Evolutionary conservation across 2,797 vertebrate genomes (phyloP), one percentile per base, ranked within the genome.

Genomic region (Typhlichthys eigenmanni): DNA sequence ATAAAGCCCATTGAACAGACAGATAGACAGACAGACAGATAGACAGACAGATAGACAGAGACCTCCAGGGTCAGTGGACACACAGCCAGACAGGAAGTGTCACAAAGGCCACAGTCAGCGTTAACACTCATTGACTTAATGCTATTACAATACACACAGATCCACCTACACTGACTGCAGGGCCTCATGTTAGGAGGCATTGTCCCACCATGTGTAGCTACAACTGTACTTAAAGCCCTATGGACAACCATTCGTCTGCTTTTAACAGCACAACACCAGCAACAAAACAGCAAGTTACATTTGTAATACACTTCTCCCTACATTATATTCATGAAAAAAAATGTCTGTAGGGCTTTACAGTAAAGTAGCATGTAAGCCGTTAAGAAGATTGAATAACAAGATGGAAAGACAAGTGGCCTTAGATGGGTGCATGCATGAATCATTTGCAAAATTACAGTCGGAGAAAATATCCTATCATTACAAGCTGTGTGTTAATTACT

Each of bases 41-140:
- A 19, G 66, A 68, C 61, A 64, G 62, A 79, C 17, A 71, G 55
- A 60, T 58, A 78, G 63, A 54, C 4, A 16, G 24, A 46, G 34
- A 46, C 3, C 13, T 58, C 55, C 19, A 13, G 48, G 43, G 59
- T 73, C 66, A 87, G 64, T 50, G 48, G 24, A 51, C 64, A 61
- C 14, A 69, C 71, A 71, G 46, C 62, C 75, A 82, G 72, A 88
- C 75, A 68, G 74, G 75, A 76, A 75, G 75, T 78, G 75, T 87
- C 80, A 84, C 70, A 78, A 79, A 83, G 77, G 75, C 66, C 73
- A 78, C 52, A 68, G 77, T 80, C 75, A 85, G 76, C 74, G 72
- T 79, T 61, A 55, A 52, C 57, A n/a, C 48, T 58, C 17, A 72
- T 0, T 34, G 66, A 54, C 58, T 64, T 71, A 13, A 64, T 59